Percentiles rank a stretch among this genome's conserved stretches.
Conservation (phyloP, 2,797 vertebrate genomes). For the Austrolebias charrua region DNA sequence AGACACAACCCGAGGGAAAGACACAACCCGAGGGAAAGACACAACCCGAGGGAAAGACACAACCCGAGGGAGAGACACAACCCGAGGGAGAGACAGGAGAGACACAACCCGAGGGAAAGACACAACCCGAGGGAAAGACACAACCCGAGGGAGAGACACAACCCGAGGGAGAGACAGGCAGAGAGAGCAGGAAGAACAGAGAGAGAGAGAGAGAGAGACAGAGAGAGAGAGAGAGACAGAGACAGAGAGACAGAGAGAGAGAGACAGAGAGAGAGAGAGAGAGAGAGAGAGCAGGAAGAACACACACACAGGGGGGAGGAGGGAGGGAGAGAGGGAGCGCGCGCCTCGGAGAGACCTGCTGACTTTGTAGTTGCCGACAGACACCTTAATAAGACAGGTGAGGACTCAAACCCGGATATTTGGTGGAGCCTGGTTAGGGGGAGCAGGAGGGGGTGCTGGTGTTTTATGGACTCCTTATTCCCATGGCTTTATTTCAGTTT, state of each 20-base stretch:
- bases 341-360: constrained; percentile 16
- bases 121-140: constrained; percentile 4
- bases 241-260: not conserved
- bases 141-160: constrained; percentile 1
- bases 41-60: too few species aligned
- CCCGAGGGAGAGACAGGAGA: constrained; percentile 8
- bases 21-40: too few species aligned
- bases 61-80: constrained; percentile 2
- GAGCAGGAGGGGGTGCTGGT: not conserved
- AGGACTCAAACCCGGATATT: constrained; percentile 44
- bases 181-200: not conserved
- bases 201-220: constrained; percentile 7
- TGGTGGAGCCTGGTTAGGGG: constrained; percentile 24
- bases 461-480: not conserved
- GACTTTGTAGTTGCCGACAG: constrained; percentile 56
- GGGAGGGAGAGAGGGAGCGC: not conserved
- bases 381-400: constrained; percentile 63
- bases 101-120: constrained; percentile 2
- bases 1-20: constrained; percentile 1
- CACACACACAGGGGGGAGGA: too few species aligned
- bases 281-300: too few species aligned
- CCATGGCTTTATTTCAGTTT: constrained; percentile 58
- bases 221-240: constrained; percentile 8
- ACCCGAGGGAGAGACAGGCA: constrained; percentile 6
- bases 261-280: too few species aligned